Evolutionary conservation across 2,113 vertebrate species (phyloP).

Genomic region (Electrona antarctica): DNA sequence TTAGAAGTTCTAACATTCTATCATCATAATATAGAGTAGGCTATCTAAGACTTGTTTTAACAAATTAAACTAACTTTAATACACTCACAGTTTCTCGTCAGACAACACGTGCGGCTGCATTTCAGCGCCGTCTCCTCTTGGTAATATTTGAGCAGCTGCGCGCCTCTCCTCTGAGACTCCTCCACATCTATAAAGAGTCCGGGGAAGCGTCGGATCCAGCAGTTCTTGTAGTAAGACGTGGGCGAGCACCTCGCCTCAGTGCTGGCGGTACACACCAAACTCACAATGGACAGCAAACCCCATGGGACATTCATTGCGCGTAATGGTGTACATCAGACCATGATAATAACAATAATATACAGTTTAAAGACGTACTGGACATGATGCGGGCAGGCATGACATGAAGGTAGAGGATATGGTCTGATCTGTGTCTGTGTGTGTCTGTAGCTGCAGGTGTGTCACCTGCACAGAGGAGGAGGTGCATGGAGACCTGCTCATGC

Average conservation of each 20-base stretch:
- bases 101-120: slow-evolving; percentile 90
- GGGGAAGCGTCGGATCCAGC: slow-evolving; percentile 92
- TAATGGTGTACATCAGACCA: slow-evolving; percentile 39
- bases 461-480: slow-evolving; percentile 44
- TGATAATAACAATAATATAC: slow-evolving; percentile 17
- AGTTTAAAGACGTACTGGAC: background rate
- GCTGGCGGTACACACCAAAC: slow-evolving; percentile 48
- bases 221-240: slow-evolving; percentile 86
- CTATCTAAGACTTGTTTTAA: too few relatives aligned
- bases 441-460: slow-evolving; percentile 47
- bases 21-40: too few relatives aligned
- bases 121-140: slow-evolving; percentile 82
- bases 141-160: slow-evolving; percentile 82
- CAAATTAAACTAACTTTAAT: background rate
- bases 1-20: background rate
- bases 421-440: too few relatives aligned
- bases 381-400: slow-evolving; percentile 8
- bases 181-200: slow-evolving; percentile 84
- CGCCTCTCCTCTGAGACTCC: slow-evolving; percentile 86
- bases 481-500: slow-evolving; percentile 43
- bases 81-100: slow-evolving; percentile 79
- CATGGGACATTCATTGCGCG: slow-evolving; percentile 79
- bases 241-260: slow-evolving; percentile 82
- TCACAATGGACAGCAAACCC: slow-evolving; percentile 75
- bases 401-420: too few relatives aligned